Percentiles rank a stretch among this genome's conserved stretches.
Conservation (phyloP, 1,140 invertebrate genomes). For the Diachasmimorpha longicaudata region DNA sequence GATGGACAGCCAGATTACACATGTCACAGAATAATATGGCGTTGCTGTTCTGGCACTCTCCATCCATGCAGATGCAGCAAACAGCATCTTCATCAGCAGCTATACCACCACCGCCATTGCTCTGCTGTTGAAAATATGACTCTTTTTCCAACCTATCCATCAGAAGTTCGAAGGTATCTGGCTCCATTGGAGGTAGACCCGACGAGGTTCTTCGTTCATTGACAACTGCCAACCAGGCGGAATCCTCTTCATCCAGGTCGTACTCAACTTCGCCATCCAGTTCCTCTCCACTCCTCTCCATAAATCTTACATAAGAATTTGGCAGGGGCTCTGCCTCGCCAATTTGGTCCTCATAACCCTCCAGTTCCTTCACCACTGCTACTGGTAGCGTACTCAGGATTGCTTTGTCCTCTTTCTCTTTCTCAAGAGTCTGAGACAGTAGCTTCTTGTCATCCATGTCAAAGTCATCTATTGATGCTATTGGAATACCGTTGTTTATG, state of each 20-base stretch:
- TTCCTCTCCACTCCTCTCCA: slow-evolving; percentile 94
- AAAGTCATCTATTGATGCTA: slow-evolving; percentile 47
- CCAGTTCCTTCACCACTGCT: slow-evolving; percentile 80
- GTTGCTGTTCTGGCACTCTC: slow-evolving; percentile 97
- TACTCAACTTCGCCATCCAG: slow-evolving; percentile 93
- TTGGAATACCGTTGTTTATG: slow-evolving; percentile 49
- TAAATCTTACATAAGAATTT: slow-evolving; percentile 86
- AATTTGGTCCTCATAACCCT: slow-evolving; percentile 74
- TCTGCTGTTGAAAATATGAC: slow-evolving; percentile 91
- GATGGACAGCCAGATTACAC: slow-evolving; percentile 98
- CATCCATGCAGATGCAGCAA: slow-evolving; percentile 94
- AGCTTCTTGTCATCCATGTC: slow-evolving; percentile 50
- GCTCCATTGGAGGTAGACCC: slow-evolving; percentile 73
- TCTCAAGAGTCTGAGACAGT: slow-evolving; percentile 38
- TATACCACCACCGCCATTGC: slow-evolving; percentile 66
- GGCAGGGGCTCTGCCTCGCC: slow-evolving; percentile 80
- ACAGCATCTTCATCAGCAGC: slow-evolving; percentile 97
- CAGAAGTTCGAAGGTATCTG: slow-evolving; percentile 89
- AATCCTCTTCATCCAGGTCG: slow-evolving; percentile 97
- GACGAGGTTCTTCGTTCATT: slow-evolving; percentile 80
- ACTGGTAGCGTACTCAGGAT: slow-evolving; percentile 71
- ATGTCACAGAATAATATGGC: slow-evolving; percentile 95
- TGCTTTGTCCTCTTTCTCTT: slow-evolving; percentile 56
- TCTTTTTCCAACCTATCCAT: slow-evolving; percentile 98
- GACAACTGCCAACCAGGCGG: slow-evolving; percentile 88